Percentiles rank a stretch among this genome's conserved stretches.
Evolutionary conservation across 2,888 invertebrate species (phyloP).

Genomic region (Drepanosiphum platanoidis): DNA sequence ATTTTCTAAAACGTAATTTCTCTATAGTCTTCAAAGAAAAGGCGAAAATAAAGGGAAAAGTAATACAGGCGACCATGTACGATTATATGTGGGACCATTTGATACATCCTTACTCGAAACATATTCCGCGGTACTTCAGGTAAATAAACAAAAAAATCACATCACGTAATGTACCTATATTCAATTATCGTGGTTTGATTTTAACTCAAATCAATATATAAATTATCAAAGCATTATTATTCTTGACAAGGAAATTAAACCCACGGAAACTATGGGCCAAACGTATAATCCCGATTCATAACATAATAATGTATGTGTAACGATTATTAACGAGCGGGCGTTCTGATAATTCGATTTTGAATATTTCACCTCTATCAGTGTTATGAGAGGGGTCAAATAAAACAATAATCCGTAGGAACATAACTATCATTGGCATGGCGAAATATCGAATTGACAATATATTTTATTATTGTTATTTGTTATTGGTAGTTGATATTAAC

Average conservation of each 20-base stretch:
- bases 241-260: conserved; percentile 32
- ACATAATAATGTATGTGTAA: conserved; percentile 42
- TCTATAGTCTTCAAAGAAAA: too few relatives aligned
- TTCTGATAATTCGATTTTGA: conserved; percentile 46
- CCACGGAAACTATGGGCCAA: conserved; percentile 20
- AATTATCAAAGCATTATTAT: too few relatives aligned
- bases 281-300: conserved; percentile 34
- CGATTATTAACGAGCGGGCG: conserved; percentile 18
- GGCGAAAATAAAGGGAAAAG: too few relatives aligned
- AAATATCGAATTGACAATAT: conserved; percentile 26
- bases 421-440: too few relatives aligned
- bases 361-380: conserved; percentile 52
- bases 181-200: neutral
- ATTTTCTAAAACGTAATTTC: too few relatives aligned
- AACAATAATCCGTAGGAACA: conserved; percentile 37
- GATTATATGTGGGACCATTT: too few relatives aligned
- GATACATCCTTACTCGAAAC: too few relatives aligned
- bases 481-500: conserved; percentile 36
- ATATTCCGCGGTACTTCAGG: too few relatives aligned
- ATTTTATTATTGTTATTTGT: too few relatives aligned
- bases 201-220: neutral
- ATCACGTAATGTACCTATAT: neutral
- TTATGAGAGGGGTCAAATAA: conserved; percentile 36
- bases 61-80: too few relatives aligned
- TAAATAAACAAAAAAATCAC: too few relatives aligned